A percentile compares a stretch with the other conserved stretches of the same genome.
Evolutionary conservation across 2,888 invertebrate species (phyloP).

Genomic region (Orchestes rusci): DNA sequence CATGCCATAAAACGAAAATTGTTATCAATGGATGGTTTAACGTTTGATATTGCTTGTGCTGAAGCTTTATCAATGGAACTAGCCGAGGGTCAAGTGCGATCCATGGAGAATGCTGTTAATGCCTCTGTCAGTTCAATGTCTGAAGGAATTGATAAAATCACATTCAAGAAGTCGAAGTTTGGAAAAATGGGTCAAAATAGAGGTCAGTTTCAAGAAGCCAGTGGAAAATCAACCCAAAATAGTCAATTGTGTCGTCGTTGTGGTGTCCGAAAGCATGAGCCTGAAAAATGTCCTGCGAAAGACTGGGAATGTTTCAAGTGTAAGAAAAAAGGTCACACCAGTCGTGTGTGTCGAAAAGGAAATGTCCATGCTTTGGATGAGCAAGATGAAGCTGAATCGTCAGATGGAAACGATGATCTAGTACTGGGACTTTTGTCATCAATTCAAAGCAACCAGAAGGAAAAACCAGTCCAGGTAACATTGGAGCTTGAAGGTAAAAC

Average conservation of each 20-base stretch:
- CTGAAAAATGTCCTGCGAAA: conserved; percentile 13
- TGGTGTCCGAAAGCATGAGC: conserved; percentile 8
- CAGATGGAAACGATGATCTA: neutral
- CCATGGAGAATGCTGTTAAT: conserved; percentile 5
- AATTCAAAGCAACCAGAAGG: too few species aligned
- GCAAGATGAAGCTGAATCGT: neutral
- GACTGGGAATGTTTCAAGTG: conserved; percentile 16
- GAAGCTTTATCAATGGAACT: conserved; percentile 13
- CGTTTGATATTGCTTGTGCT: conserved; percentile 9
- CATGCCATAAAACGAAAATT: conserved; percentile 22
- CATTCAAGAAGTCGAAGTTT: conserved; percentile 1
- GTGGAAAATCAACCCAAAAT: too few species aligned
- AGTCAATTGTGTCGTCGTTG: conserved; percentile 1
- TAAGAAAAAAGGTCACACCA: conserved; percentile 15
- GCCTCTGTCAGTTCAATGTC: too few species aligned
- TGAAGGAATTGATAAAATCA: conserved; percentile 3
- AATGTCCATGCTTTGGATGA: neutral
- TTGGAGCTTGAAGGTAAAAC: too few species aligned
- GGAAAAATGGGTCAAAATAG: too few species aligned
- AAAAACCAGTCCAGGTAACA: conserved; percentile 1
- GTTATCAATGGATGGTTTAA: conserved; percentile 19
- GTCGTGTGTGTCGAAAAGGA: conserved; percentile 3
- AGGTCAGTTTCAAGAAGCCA: too few species aligned
- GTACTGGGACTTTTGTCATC: too few species aligned
- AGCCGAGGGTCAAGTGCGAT: conserved; percentile 14